phyloP scores from a whole-genome alignment of 2,888 invertebrate species.

The Nomada flava region DNA sequence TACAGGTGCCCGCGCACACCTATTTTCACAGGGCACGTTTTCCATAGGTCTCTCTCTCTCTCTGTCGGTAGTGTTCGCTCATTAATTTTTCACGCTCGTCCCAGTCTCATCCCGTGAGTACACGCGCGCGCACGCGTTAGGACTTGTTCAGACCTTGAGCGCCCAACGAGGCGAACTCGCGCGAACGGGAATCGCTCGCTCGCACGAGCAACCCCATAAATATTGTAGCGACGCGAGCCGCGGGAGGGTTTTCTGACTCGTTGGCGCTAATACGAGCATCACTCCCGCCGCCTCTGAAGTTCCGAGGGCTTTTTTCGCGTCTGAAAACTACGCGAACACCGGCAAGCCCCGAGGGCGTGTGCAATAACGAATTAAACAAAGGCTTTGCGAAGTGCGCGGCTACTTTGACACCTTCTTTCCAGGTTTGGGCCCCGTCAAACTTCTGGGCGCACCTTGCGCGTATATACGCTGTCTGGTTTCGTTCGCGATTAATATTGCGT shows the following conservation, averaged over 20 bases:
- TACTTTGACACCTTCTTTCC: slow-evolving; percentile 52
- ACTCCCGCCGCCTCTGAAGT: slow-evolving; percentile 61
- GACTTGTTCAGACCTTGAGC: slow-evolving; percentile 75
- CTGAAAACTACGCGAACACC: slow-evolving; percentile 64
- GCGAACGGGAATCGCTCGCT: slow-evolving; percentile 79
- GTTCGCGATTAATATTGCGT: not conserved
- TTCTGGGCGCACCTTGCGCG: not conserved
- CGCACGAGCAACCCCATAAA: slow-evolving; percentile 81
- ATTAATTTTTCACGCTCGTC: slow-evolving; percentile 73
- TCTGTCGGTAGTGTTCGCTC: slow-evolving; percentile 57
- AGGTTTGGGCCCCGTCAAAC: slow-evolving; percentile 20
- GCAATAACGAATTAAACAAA: slow-evolving; percentile 60
- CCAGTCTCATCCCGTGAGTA: slow-evolving; percentile 59
- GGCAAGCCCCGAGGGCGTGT: slow-evolving; percentile 17
- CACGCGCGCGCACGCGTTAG: slow-evolving; percentile 71
- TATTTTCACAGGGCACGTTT: slow-evolving; percentile 48
- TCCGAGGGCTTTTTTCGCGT: slow-evolving; percentile 66
- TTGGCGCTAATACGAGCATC: slow-evolving; percentile 69
- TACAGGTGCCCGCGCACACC: not conserved
- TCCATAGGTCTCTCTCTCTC: slow-evolving; percentile 51
- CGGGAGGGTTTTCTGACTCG: slow-evolving; percentile 73
- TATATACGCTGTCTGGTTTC: not conserved
- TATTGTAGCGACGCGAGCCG: slow-evolving; percentile 78
- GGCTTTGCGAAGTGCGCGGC: slow-evolving; percentile 34
- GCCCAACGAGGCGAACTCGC: slow-evolving; percentile 79